Evolutionary conservation across 2,888 invertebrate species (phyloP), one percentile per base, ranked within the genome.

Genomic region (Scaeva pyrastri): DNA sequence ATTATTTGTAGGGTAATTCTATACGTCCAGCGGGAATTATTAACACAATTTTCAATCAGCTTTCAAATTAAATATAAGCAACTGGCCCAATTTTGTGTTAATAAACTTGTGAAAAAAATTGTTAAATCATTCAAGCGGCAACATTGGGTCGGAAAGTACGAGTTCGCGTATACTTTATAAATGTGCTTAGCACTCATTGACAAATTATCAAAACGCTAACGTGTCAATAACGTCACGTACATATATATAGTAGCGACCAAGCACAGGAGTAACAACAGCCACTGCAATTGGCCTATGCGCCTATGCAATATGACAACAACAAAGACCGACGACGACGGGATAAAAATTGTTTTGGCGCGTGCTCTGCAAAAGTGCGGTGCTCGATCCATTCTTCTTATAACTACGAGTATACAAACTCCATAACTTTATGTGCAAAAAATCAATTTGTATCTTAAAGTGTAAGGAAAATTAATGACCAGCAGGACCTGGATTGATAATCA

Each of bases 361-460:
- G 85, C 81, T 73, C 60, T 48, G 52, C 76, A 64, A 64, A 62
- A 55, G 41, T 52, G 75, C 70, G 4, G 12, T 21, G 6, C 31
- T 31, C 31, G 8, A 31, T 43, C 83, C 79, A 75, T 79, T 84
- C 79, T 78, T 78, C 48, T 74, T 39, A 19, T 11, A 19, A n/a
- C n/a, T 11, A 48, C 60, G n/a, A n/a, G n/a, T n/a, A n/a, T n/a
- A n/a, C 31, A 31, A 31, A 8, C 31, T 70, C 64, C 64, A 62
- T 62, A 56, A 80, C 36, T 68, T 52, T 68, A 52, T 68, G 68
- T 68, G 68, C 68, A 73, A 80, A 76, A 80, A 81, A 71, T 80
- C 85, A 81, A 85, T 85, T 85, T 85, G 85, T 85, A 85, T 80
- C 70, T 62, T 21, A 76, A 73, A 76, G 85, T 81, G 85, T 73